phyloP scores from a whole-genome alignment of 2,797 vertebrate species.

The Phalloptychus januarius region DNA sequence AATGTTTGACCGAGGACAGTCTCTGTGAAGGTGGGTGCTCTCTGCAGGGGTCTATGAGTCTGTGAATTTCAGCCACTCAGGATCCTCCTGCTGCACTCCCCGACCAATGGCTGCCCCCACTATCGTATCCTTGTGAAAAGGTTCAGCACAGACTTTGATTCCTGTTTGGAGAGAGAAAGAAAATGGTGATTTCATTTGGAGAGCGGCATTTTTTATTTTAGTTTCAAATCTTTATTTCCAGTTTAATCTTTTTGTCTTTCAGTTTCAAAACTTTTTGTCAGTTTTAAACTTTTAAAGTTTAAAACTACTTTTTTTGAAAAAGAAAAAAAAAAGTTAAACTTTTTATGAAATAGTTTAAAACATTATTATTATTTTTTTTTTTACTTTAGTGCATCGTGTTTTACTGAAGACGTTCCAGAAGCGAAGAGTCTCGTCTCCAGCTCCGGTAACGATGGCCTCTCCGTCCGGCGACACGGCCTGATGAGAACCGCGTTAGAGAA shows the following conservation, averaged over 20 bases:
- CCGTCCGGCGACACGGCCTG: slow-evolving; percentile 86
- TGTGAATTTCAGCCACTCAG: slow-evolving; percentile 25
- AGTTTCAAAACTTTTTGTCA: no score
- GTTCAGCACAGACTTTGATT: slow-evolving; percentile 87
- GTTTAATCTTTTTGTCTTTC: no score
- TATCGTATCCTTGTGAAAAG: slow-evolving; percentile 88
- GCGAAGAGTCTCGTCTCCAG: slow-evolving; percentile 85
- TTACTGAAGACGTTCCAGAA: slow-evolving; percentile 90
- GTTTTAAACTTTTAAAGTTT: no score
- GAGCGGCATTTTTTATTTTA: no score
- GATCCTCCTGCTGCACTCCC: slow-evolving; percentile 32
- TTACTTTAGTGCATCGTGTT: slow-evolving; percentile 86
- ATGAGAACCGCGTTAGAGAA: not conserved
- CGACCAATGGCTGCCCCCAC: slow-evolving; percentile 32
- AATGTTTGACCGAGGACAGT: slow-evolving; percentile 29
- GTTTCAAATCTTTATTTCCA: no score
- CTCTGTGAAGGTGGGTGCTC: slow-evolving; percentile 27
- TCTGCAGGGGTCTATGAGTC: slow-evolving; percentile 12
- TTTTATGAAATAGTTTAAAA: no score
- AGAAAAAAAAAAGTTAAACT: no score
- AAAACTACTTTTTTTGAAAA: no score
- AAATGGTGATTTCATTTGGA: not conserved
- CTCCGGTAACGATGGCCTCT: slow-evolving; percentile 86
- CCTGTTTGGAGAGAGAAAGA: slow-evolving; percentile 59
- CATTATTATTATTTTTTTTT: no score